These are phyloP conservation scores for Watersipora subatra DNA, from an alignment of 1,140 invertebrate genomes.

Conservation along the genomic window DNA sequence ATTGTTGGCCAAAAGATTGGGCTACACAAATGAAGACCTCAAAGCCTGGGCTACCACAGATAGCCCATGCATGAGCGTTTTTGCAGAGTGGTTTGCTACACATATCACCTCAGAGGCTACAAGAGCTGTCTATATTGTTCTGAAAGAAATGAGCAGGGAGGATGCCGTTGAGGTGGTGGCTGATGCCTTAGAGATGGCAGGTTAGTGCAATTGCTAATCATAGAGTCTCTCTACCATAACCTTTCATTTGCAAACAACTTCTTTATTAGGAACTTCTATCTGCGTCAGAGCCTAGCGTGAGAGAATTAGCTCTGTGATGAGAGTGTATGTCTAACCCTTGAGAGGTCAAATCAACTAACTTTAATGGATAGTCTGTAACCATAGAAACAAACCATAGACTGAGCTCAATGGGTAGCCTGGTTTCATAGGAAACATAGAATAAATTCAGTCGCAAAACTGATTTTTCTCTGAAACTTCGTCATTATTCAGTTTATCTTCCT, in stretches of 20 bases:
- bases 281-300: no score
- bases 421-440: no score
- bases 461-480: no score
- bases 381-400: no score
- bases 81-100: slow-evolving; percentile 34
- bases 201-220: slow-evolving; percentile 10
- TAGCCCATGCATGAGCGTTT: slow-evolving; percentile 28
- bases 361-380: no score
- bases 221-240: no score
- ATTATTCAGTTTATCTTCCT: no score
- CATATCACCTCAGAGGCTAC: slow-evolving; percentile 29
- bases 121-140: slow-evolving; percentile 17
- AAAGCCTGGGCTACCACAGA: slow-evolving; percentile 22
- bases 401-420: no score
- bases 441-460: no score
- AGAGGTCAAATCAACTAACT: no score
- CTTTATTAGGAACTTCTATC: neutral
- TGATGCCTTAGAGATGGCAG: slow-evolving; percentile 26
- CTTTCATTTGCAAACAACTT: neutral
- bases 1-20: slow-evolving; percentile 23
- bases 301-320: no score
- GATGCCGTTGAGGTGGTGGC: slow-evolving; percentile 28
- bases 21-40: slow-evolving; percentile 27
- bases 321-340: no score
- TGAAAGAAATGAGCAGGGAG: slow-evolving; percentile 25